These are phyloP conservation scores for Heteractis magnifica DNA, from an alignment of 92 coral and sea anemone species.

Conservation along the genomic window DNA sequence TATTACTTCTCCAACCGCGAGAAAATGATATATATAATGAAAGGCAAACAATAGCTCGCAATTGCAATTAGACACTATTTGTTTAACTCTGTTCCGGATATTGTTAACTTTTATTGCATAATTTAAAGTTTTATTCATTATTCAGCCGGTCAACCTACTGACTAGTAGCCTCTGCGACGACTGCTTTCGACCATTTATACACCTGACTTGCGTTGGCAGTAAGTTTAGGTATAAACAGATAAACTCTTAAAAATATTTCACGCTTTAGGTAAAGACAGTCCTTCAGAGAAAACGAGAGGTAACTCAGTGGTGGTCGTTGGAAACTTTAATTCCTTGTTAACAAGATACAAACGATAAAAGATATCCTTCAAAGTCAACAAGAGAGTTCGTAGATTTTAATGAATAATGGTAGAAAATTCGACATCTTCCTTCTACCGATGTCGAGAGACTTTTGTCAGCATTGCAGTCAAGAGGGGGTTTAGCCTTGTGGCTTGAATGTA, in stretches of 20 bases:
- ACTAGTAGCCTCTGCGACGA: too few relatives aligned
- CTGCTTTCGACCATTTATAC: too few relatives aligned
- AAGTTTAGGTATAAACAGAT: too few relatives aligned
- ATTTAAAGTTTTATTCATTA: background rate
- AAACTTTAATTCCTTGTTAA: background rate
- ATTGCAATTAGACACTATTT: background rate
- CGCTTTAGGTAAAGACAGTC: too few relatives aligned
- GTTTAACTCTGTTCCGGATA: background rate
- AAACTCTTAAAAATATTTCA: too few relatives aligned
- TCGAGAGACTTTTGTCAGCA: background rate
- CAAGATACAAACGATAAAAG: background rate
- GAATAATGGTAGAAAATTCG: background rate
- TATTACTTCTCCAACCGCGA: background rate
- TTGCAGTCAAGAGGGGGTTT: background rate
- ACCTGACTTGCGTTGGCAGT: too few relatives aligned
- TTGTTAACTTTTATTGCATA: background rate
- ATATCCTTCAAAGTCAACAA: background rate
- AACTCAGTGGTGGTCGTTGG: too few relatives aligned
- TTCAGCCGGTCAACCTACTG: background rate
- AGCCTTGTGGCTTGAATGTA: constrained; percentile 11
- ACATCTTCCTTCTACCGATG: background rate
- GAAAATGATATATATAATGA: background rate
- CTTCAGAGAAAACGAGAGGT: too few relatives aligned
- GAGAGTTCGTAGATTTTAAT: background rate
- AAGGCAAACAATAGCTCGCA: background rate